phyloP scores from a whole-genome alignment of 2,888 invertebrate species.

The Zeuzera pyrina region DNA sequence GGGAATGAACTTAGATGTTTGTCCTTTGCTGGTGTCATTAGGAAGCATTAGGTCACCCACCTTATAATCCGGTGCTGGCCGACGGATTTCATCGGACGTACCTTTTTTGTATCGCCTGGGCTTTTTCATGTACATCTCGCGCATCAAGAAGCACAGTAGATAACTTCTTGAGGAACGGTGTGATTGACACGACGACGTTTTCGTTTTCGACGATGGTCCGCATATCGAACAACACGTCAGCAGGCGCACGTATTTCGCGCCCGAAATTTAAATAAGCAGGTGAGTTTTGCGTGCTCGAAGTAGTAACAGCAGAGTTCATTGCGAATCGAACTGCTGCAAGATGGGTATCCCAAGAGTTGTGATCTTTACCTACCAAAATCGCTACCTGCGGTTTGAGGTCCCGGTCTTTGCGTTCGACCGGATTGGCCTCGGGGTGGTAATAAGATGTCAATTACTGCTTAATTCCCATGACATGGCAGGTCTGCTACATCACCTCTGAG shows the following conservation, averaged over 20 bases:
- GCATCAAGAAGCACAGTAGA: not conserved
- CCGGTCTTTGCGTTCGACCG: constrained; percentile 26
- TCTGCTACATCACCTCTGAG: constrained; percentile 16
- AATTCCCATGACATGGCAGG: constrained; percentile 9
- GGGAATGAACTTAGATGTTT: constrained; percentile 4
- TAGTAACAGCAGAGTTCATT: not conserved
- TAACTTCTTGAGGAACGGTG: constrained; percentile 1
- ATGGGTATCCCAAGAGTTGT: not conserved
- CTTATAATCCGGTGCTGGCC: not conserved
- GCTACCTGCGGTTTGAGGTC: constrained; percentile 20
- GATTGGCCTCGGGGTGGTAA: constrained; percentile 19
- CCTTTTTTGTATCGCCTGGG: not conserved
- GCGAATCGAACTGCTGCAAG: constrained; percentile 1
- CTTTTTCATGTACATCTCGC: not conserved
- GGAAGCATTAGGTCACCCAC: not conserved
- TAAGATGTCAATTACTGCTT: constrained; percentile 10
- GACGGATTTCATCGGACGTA: constrained; percentile 1
- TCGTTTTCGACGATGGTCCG: constrained; percentile 1
- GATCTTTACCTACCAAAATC: not conserved
- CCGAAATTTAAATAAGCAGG: constrained; percentile 2
- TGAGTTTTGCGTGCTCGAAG: not conserved
- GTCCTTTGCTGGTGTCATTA: not conserved
- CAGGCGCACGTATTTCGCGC: constrained; percentile 1
- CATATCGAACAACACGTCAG: not conserved
- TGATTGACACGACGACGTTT: not conserved